A percentile compares a stretch with the other conserved stretches of the same genome.
Conservation (phyloP, 1,140 invertebrate genomes). For the Helicoverpa zea region DNA sequence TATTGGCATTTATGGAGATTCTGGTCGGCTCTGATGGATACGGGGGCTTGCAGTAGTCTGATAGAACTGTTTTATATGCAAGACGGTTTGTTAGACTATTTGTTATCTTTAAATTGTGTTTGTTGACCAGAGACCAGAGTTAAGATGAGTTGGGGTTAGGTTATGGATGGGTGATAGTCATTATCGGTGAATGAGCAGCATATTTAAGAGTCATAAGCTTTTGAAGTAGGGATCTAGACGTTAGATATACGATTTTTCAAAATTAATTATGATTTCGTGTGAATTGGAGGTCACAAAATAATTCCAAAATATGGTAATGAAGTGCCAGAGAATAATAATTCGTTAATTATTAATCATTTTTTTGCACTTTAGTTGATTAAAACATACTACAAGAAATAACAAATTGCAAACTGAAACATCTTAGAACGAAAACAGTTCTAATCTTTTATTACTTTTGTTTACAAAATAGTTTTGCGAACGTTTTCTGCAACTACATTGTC, state of each 20-base stretch:
- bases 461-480: slow-evolving; percentile 12
- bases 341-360: too few relatives aligned
- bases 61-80: background rate
- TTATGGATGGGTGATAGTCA: too few relatives aligned
- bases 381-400: background rate
- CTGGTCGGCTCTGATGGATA: slow-evolving; percentile 1
- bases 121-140: background rate
- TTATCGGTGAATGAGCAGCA: background rate
- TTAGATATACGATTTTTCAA: background rate
- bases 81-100: background rate
- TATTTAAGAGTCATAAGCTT: background rate
- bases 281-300: too few relatives aligned
- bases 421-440: background rate
- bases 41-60: background rate
- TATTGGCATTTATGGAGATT: slow-evolving; percentile 43
- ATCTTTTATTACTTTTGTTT: slow-evolving; percentile 27
- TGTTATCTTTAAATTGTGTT: background rate
- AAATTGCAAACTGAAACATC: slow-evolving; percentile 14
- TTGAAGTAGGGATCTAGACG: too few relatives aligned
- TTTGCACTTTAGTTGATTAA: too few relatives aligned
- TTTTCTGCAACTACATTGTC: slow-evolving; percentile 17
- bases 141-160: too few relatives aligned
- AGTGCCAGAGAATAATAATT: too few relatives aligned
- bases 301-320: too few relatives aligned
- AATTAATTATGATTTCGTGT: too few relatives aligned